Percentiles rank a stretch among this genome's conserved stretches.
Evolutionary conservation across 2,888 invertebrate species (phyloP).

Genomic region (Odiellus spinosus): DNA sequence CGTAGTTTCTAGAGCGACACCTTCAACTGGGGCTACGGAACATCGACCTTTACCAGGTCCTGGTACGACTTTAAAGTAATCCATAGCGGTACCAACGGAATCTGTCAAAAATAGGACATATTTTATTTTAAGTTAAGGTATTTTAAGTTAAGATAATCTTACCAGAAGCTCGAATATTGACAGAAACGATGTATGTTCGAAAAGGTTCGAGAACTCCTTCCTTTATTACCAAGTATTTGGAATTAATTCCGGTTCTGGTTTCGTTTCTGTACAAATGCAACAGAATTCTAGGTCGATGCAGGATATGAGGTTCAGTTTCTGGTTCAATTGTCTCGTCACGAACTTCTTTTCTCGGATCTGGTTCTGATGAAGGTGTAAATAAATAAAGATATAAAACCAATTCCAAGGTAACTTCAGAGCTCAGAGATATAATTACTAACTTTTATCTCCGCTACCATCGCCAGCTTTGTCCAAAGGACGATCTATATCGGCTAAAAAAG

Average conservation of each 20-base stretch:
- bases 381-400: too few relatives aligned
- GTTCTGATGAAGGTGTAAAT: too few relatives aligned
- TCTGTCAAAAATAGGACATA: neutral
- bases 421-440: too few relatives aligned
- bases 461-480: too few relatives aligned
- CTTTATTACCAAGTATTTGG: constrained; percentile 25
- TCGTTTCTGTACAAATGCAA: constrained; percentile 11
- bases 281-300: constrained; percentile 4
- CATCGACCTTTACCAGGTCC: constrained; percentile 27
- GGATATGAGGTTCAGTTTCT: too few relatives aligned
- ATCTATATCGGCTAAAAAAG: too few relatives aligned
- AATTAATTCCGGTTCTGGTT: constrained; percentile 24
- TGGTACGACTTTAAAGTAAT: constrained; percentile 23
- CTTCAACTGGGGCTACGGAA: constrained; percentile 21
- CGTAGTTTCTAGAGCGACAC: constrained; percentile 24
- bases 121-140: too few relatives aligned
- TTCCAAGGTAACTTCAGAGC: too few relatives aligned
- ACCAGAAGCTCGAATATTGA: constrained; percentile 22
- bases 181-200: constrained; percentile 24
- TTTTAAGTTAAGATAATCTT: too few relatives aligned
- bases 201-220: constrained; percentile 25
- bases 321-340: too few relatives aligned
- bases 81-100: constrained; percentile 20
- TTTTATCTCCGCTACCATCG: too few relatives aligned
- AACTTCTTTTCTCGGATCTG: too few relatives aligned